Evolutionary conservation across 2,888 invertebrate genomes (phyloP).

Genomic region (Meliscaeva auricollis): DNA sequence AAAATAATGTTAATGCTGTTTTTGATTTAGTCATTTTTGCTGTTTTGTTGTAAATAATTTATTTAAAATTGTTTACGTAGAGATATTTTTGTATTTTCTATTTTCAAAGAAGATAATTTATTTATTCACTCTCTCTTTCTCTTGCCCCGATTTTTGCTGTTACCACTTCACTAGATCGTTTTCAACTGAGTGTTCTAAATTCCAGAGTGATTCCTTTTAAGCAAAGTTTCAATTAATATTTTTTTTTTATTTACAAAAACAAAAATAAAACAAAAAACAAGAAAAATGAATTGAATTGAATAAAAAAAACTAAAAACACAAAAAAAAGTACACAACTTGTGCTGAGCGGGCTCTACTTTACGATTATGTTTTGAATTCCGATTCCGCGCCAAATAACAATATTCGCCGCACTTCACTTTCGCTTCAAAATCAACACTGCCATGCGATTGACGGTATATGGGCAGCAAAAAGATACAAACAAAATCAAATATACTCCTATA

Average conservation of each 20-base stretch:
- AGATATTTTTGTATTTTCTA: not conserved
- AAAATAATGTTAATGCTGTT: constrained; percentile 66
- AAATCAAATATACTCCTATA: not conserved
- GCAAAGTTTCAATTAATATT: constrained; percentile 76
- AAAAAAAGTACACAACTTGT: constrained; percentile 27
- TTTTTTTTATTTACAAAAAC: constrained; percentile 55
- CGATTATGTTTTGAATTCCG: constrained; percentile 72
- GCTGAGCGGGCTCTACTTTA: constrained; percentile 56
- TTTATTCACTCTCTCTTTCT: constrained; percentile 38
- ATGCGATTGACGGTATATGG: constrained; percentile 8
- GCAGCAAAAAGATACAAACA: constrained; percentile 27
- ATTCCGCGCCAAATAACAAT: constrained; percentile 49
- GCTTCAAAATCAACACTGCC: constrained; percentile 40
- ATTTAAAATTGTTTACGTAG: constrained; percentile 41
- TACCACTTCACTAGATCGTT: constrained; percentile 78
- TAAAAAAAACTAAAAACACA: constrained; percentile 30
- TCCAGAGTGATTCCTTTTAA: constrained; percentile 79
- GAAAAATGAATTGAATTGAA: too few relatives aligned
- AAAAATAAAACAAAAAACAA: constrained; percentile 23
- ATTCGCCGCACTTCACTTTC: constrained; percentile 70
- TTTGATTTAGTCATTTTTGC: constrained; percentile 48
- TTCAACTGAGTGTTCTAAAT: constrained; percentile 80
- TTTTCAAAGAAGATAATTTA: not conserved
- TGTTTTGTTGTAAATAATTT: constrained; percentile 19
- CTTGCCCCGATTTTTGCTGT: constrained; percentile 38